These are phyloP conservation scores for Harpagus bidentatus DNA, from an alignment of 2,113 vertebrate genomes.

Conservation along the genomic window DNA sequence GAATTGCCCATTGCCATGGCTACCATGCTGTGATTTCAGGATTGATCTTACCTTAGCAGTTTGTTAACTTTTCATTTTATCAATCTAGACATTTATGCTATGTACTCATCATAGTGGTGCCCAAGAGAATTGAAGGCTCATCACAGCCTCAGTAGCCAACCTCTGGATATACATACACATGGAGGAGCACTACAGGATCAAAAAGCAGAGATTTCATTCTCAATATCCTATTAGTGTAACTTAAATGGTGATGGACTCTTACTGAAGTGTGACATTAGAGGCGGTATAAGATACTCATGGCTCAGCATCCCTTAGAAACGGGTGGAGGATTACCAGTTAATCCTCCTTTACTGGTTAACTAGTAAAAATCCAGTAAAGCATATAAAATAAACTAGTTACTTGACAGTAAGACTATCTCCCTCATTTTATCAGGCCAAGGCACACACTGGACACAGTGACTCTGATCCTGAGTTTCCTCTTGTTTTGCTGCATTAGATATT, in stretches of 20 bases:
- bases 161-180: not conserved
- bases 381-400: not conserved
- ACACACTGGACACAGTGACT: not conserved
- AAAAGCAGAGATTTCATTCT: not conserved
- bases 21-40: not conserved
- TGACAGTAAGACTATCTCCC: not conserved
- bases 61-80: conserved; percentile 5
- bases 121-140: not conserved
- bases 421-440: not conserved
- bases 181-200: not conserved
- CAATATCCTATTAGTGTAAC: not conserved
- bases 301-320: not conserved
- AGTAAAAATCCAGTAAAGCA: not conserved
- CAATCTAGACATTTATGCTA: not conserved
- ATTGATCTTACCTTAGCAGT: not conserved
- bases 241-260: not conserved
- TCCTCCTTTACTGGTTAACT: not conserved
- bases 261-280: not conserved
- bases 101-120: not conserved
- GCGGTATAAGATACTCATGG: not conserved
- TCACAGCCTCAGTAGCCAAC: not conserved
- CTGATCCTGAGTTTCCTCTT: not conserved
- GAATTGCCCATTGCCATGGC: not conserved
- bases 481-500: not conserved
- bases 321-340: not conserved